phyloP scores from a whole-genome alignment of 2,797 vertebrate species.

The Hephaestus fuliginosus region DNA sequence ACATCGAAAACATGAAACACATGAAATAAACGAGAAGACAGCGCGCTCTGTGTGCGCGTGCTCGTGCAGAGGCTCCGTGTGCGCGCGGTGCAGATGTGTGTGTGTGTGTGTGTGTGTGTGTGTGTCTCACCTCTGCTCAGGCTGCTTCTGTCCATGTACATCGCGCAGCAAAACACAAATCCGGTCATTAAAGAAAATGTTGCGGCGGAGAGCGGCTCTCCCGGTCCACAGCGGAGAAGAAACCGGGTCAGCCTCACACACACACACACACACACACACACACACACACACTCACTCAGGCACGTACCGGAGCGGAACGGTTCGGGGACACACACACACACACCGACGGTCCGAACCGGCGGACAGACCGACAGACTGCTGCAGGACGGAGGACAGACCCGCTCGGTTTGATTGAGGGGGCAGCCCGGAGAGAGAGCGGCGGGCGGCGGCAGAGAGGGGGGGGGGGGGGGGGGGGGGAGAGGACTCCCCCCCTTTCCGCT shows the following conservation, averaged over 20 bases:
- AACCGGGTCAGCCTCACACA: conserved; percentile 54
- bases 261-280: conserved; percentile 7
- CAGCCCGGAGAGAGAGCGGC: conserved; percentile 68
- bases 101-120: conserved; percentile 3
- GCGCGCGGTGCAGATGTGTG: conserved; percentile 43
- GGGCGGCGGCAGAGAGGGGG: conserved; percentile 54
- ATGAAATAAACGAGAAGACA: neutral
- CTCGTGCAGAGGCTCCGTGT: neutral
- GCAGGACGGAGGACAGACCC: conserved; percentile 42
- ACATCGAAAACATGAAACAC: no score
- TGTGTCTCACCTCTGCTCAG: conserved; percentile 84
- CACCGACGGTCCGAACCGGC: conserved; percentile 29
- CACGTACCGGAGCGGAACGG: conserved; percentile 2
- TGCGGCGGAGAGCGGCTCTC: conserved; percentile 81
- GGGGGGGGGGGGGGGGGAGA: conserved; percentile 62
- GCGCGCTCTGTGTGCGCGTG: conserved; percentile 26
- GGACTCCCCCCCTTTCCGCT: no score
- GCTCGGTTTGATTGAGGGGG: conserved; percentile 57
- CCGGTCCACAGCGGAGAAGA: conserved; percentile 79
- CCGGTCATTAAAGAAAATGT: conserved; percentile 87
- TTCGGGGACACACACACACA: conserved; percentile 28
- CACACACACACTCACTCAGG: conserved; percentile 12
- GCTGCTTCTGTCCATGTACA: conserved; percentile 90
- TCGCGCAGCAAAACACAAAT: conserved; percentile 89
- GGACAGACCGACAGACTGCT: conserved; percentile 34